phyloP scores from a whole-genome alignment of 2,797 vertebrate species.

The Balearica regulorum region DNA sequence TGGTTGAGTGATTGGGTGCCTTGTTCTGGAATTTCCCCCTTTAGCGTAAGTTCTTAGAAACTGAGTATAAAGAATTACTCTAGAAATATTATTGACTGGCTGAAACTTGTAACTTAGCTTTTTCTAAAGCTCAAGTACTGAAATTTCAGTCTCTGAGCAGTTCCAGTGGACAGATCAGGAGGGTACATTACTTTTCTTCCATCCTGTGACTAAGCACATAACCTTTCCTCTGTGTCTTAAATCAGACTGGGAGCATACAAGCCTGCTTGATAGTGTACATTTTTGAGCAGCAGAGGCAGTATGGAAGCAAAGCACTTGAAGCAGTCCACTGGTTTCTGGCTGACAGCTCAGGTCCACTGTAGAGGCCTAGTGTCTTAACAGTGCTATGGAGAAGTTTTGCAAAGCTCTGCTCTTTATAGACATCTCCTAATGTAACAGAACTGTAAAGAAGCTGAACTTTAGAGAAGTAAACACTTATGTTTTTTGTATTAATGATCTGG shows the following conservation, averaged over 20 bases:
- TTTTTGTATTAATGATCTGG: background rate
- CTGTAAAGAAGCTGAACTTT: background rate
- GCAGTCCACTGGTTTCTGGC: background rate
- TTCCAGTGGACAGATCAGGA: background rate
- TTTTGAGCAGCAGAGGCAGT: constrained; percentile 10
- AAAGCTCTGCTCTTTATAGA: background rate
- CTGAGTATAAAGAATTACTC: background rate
- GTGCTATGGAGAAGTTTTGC: background rate
- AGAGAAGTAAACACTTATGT: background rate
- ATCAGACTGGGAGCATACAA: background rate
- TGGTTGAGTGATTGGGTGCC: accelerated
- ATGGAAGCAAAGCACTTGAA: constrained; percentile 7
- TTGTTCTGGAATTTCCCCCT: background rate
- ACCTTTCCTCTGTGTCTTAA: background rate
- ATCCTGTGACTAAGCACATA: background rate
- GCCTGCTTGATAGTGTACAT: background rate
- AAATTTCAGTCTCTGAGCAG: background rate
- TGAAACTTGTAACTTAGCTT: background rate
- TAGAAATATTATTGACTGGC: background rate
- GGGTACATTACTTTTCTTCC: background rate
- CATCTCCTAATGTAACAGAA: background rate
- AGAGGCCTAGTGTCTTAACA: background rate
- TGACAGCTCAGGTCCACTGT: background rate
- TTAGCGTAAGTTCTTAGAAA: background rate
- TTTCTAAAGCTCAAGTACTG: background rate